Evolutionary conservation across 35 echinoderm and acorn worm species (phyloP), one percentile per base, ranked within the genome.

Genomic region (Holothuria glaberrima): DNA sequence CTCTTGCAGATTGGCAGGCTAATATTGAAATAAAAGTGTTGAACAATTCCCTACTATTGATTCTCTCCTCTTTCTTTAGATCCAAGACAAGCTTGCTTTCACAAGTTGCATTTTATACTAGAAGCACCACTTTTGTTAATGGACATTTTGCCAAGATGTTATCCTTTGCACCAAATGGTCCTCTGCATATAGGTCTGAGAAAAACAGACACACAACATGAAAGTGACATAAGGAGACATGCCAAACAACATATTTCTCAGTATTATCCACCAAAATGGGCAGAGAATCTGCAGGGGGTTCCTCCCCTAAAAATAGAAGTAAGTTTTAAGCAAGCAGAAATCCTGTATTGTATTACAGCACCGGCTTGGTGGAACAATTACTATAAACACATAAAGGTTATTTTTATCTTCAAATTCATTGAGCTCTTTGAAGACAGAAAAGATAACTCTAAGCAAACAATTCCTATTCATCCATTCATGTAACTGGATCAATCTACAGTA

Each of bases 261-360:
- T 84, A 84, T 57, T 20, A 59, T 28, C 80, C 80, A 62, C 80
- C 80, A 63, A 36, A 9, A 10, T 84, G 80, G 80, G 80, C 80
- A n/a, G 2, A 84, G n/a, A 54, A 61, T 33, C 57, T 84, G 25
- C 22, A 20, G 33, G 80, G 54, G 27, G 58, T 34, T 32, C 80
- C 80, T 32, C 9, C 80, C 20, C 29, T 84, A 21, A 84, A 61
- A 35, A 19, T 84, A 33, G 57, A 84, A 54, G 80, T 84, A 84
- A 69, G 66, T 69, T 26, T 31, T 30, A 36, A 9, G 18, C 9
- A 14, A 20, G 34, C 30, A 78, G 7, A 44, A n/a, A 25, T 78
- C 34, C 34, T 20, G 12, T 5, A 78, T n/a, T 17, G 5, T 19
- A 44, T 12, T 78, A 24, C n/a, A 35, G 3, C 33, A 30, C 0